Conservation (phyloP, 2,888 invertebrate species). For the Brenthis ino region DNA sequence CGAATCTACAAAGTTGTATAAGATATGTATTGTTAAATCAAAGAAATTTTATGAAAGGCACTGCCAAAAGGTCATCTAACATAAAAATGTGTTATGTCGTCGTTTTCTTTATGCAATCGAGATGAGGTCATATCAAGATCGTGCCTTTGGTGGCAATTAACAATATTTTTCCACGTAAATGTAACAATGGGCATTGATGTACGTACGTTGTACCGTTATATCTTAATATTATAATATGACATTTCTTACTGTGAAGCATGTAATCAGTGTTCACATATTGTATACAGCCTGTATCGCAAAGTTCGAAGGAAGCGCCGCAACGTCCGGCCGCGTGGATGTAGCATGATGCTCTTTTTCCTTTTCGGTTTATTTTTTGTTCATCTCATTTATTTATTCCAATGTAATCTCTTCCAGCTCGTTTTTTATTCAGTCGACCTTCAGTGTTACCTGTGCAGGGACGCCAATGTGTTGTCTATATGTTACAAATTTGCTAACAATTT, state of each 20-base stretch:
- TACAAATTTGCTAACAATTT: constrained; percentile 49
- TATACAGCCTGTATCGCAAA: constrained; percentile 67
- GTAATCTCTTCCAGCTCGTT: constrained; percentile 82
- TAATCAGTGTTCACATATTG: constrained; percentile 10
- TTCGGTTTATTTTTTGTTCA: constrained; percentile 80
- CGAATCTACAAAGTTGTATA: neutral
- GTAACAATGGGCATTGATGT: constrained; percentile 45
- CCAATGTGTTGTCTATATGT: constrained; percentile 62
- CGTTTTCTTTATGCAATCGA: constrained; percentile 64
- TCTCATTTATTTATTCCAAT: constrained; percentile 84
- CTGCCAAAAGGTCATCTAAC: constrained; percentile 22
- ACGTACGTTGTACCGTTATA: constrained; percentile 10
- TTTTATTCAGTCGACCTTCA: constrained; percentile 83
- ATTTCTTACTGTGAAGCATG: neutral
- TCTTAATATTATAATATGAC: constrained; percentile 15
- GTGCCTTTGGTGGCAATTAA: constrained; percentile 55
- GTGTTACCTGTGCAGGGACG: constrained; percentile 80
- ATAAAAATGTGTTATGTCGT: constrained; percentile 56
- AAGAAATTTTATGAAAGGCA: neutral
- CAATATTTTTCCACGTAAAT: constrained; percentile 48
- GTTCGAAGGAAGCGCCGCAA: constrained; percentile 81
- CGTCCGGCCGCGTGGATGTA: constrained; percentile 82
- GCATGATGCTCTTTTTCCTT: constrained; percentile 79
- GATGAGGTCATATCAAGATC: constrained; percentile 55
- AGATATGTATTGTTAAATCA: neutral